Evolutionary conservation across 2,888 invertebrate species (phyloP), one percentile per base, ranked within the genome.

Genomic region (Melinopterus prodromus): DNA sequence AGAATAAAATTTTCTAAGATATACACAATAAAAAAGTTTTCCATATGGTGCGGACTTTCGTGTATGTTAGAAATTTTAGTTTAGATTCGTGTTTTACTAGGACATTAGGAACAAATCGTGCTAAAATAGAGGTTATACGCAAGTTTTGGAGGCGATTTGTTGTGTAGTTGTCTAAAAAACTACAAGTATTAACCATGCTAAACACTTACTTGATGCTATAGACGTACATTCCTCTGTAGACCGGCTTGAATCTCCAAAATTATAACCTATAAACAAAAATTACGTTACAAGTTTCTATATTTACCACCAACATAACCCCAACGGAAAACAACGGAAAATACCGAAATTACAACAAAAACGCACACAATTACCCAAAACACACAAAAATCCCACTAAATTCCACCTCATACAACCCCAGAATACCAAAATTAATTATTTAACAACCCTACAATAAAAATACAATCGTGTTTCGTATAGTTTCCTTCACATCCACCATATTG

Each of bases 361-460:
- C 53, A 4, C 5, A 9, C 2, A 53, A 12, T 4, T 53, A 53
- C 53, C 12, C 53, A 53, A 53, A 53, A 53, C 7, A 53, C 5
- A 53, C 53, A 9, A 53, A 53, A 53, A 9, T 53, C 53, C 53
- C 5, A 53, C 12, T 3, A 53, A 53, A 53, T 9, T 53, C 7
- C 53, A 53, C 53, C 53, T 53, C 12, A 7, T 4, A 53, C 9
- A 26, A 26, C 26, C 26, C 26, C 26, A 26, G 26, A 78, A n/a
- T 37, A 80, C 87, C 84, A 83, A 90, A 90, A 78, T 90, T 88
- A 2, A 90, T 89, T 37, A 91, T 89, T 75, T 88, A 86, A n/a
- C 88, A 26, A 26, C 83, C 7, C 87, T 87, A 4, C 83, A 83
- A 0, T 83, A 85, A 0, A 86, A 0, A 86, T 83, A 53, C 53